A percentile compares a stretch with the other conserved stretches of the same genome.
Conservation (phyloP, 2,797 vertebrate species). For the Champsocephalus gunnari region DNA sequence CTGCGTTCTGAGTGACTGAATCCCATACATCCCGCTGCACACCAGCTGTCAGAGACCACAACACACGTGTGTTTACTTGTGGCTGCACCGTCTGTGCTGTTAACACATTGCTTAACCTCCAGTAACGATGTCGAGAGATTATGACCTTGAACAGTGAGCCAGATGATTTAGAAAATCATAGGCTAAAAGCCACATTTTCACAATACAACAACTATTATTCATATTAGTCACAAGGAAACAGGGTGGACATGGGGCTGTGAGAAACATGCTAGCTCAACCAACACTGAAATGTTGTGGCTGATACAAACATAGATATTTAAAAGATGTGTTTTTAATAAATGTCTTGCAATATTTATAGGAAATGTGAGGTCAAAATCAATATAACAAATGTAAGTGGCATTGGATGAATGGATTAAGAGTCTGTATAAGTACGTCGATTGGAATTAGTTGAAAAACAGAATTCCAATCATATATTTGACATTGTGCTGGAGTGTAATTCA, state of each 20-base stretch:
- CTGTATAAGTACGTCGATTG: neutral
- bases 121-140: neutral
- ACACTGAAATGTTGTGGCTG: neutral
- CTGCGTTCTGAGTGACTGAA: conserved; percentile 39
- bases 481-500: conserved; percentile 6
- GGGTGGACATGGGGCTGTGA: too few relatives aligned
- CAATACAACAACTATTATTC: too few relatives aligned
- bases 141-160: neutral
- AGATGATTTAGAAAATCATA: neutral
- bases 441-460: conserved; percentile 8
- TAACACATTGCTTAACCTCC: conserved; percentile 40
- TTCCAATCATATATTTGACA: conserved; percentile 1
- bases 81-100: conserved; percentile 47
- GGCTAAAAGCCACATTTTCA: neutral
- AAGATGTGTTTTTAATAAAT: too few relatives aligned
- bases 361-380: neutral
- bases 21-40: conserved; percentile 45
- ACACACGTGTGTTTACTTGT: conserved; percentile 24
- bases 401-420: conserved; percentile 15
- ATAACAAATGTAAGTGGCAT: neutral
- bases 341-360: too few relatives aligned
- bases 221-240: too few relatives aligned
- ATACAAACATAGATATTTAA: neutral
- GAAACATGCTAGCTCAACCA: neutral
- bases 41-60: conserved; percentile 49